Base-by-base conservation (phyloP, 2,113 vertebrate genomes). In the Cynoglossus semilaevis region DNA sequence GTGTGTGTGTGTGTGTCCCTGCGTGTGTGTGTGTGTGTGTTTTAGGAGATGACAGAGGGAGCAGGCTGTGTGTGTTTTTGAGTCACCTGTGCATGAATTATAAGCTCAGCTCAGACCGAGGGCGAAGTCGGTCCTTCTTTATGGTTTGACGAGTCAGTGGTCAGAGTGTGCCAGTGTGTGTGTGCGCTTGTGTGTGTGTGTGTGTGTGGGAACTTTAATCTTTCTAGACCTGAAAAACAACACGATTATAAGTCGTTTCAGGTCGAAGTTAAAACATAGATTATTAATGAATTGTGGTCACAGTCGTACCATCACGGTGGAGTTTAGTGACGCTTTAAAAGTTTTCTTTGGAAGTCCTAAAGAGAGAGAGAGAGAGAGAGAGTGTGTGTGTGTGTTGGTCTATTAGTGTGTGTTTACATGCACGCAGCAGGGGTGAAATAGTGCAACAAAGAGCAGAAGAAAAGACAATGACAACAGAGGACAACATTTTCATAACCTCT, bases 131-230 rank as follows among this genome's bases (percentile, higher is more conserved):
- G 66, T 51, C 65, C 75, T 58, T 76, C 78, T 84, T 82, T 72
- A 63, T 75, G 80, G 83, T 71, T 80, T 82, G 77, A 80, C 78
- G 82, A 88, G 71, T 77, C 77, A 81, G 75, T 80, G 82, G 74
- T 85, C 58, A 63, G 66, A 1, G 72, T 62, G 77, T 54, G 49
- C 43, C 60, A 44, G 15, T 38, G 43, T 72, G 50, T 44, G 54
- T 55, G 68, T 57, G 49, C 15, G 15, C 34, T 11, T 16, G 34
- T 13, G 36, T 12, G 16, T 37, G 35, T 9, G 11, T 2, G 37
- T 51, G 15, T 17, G 11, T 34, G 16, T 5, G n/a, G 10, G 34
- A 17, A n/a, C 22, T 34, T n/a, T n/a, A 29, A 29, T 4, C 22
- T 29, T 29, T 29, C 6, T 29, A 29, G 22, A 29, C 2, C 3